Base-by-base conservation (phyloP, 1,140 invertebrate species). In the Anastatus disparis region DNA sequence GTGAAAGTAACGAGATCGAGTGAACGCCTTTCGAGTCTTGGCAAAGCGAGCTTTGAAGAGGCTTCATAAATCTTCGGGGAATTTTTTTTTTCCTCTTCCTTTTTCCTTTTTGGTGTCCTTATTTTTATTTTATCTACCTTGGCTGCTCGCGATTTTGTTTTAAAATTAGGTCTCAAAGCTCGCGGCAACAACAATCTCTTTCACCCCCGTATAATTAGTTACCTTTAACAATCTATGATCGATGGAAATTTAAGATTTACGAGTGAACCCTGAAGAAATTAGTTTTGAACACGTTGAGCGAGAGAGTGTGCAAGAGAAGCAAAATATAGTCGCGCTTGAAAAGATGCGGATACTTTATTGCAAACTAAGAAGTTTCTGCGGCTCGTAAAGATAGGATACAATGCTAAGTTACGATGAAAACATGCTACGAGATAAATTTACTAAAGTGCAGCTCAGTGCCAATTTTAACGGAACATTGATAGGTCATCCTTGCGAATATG, bases 191-290 rank as follows among this genome's bases (percentile, higher is more conserved):
- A n/a, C n/a, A n/a, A n/a, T 38, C 55, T 0, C 35, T 10, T 3
- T 46, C 61, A 22, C 29, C 13, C 27, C 12, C 31, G 10, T 20
- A 31, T 53, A 69, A 69, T 69, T 69, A 61, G 55, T 53, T 61
- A n/a, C 29, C 31, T 44, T 61, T 58, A 67, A 48, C 52, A 48
- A 58, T 56, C 42, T 17, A 42, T 67, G 53, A 67, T 67, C 65
- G 65, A 67, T 67, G 65, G 65, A 58, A 58, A 67, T 66, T 58
- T 59, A 58, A 67, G 65, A 58, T 67, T 67, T 67, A 67, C 53
- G 65, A 67, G 40, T 13, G 15, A 35, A 35, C 26, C 27, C 24
- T n/a, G n/a, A n/a, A n/a, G n/a, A n/a, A n/a, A n/a, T n/a, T n/a
- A n/a, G n/a, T n/a, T n/a, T n/a, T n/a, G n/a, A n/a, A n/a, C n/a